These are phyloP conservation scores for Ceraclea dissimilis DNA, from an alignment of 2,888 invertebrate species.

Conservation along the genomic window DNA sequence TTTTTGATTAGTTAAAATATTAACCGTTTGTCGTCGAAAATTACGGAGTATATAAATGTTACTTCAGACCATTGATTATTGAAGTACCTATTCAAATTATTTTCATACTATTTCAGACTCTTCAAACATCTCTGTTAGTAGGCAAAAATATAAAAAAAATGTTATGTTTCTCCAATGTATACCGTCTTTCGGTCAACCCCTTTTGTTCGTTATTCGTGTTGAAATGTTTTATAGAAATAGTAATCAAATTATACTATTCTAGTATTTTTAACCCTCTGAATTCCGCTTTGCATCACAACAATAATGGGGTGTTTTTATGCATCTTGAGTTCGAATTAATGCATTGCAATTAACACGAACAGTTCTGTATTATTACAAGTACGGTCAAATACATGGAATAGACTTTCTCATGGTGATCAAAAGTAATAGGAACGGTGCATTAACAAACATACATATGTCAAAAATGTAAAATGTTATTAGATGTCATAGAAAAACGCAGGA, in stretches of 20 bases:
- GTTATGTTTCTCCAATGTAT: too few relatives aligned
- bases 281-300: neutral
- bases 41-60: too few relatives aligned
- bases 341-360: neutral
- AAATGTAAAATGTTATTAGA: neutral
- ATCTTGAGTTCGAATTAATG: neutral
- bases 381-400: neutral
- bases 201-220: too few relatives aligned
- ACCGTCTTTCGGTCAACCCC: too few relatives aligned
- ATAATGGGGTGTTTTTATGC: constrained; percentile 2
- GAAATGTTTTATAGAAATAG: neutral
- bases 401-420: neutral
- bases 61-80: too few relatives aligned
- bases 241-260: neutral
- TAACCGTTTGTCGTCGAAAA: too few relatives aligned
- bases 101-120: too few relatives aligned
- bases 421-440: neutral
- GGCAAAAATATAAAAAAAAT: too few relatives aligned
- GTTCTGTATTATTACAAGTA: too few relatives aligned
- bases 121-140: too few relatives aligned
- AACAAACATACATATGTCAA: neutral
- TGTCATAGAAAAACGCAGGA: neutral
- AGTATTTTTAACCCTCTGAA: neutral
- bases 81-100: too few relatives aligned
- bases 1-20: too few relatives aligned